Base-by-base conservation (phyloP, 2,797 vertebrate genomes). In the Micrastur ruficollis region DNA sequence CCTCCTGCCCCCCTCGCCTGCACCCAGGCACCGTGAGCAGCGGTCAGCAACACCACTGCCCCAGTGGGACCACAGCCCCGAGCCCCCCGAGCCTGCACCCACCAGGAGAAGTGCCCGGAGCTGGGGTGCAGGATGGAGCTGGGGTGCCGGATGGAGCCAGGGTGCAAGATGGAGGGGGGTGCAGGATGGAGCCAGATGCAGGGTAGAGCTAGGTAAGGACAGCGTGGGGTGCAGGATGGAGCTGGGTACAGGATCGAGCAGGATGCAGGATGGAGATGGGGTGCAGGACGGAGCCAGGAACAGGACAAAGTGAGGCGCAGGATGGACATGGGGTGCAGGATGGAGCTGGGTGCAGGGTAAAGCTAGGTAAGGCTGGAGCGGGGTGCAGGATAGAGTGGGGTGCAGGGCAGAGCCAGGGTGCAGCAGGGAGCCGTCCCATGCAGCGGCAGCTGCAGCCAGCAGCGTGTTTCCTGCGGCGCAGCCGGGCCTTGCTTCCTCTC, bases 21-120 rank as follows among this genome's bases (percentile, higher is more conserved):
- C 1, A 0, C 61, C 23, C 2, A 0, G 36, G 44, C 20, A 81
- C 44, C 1, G 0, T 1, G 1, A 29, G 46, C 42, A 20, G 38
- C 3, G 12, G 21, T 5, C 6, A 4, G n/a, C 4, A 63, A 21
- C 31, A 5, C 5, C 53, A 1, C 25, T 2, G 0, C 23, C 12
- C 32, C 7, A 0, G 5, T 4, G 38, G 66, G 31, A 36, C 40
- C 9, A 1, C 5, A 9, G n/a, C 11, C 29, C n/a, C 6, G 14
- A 55, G 32, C 2, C 5, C 46, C 12, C 26, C 13, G 9, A 1
- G 3, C 49, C 89, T 22, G 18, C 67, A 7, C 31, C 70, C 18
- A 0, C 5, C 0, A 6, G 38, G 63, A n/a, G 14, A 52, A 61
- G 31, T 11, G 38, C 18, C 42, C 5, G 47, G 40, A 25, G 46